phyloP scores from a whole-genome alignment of 2,888 invertebrate species.

The Thera britannica region DNA sequence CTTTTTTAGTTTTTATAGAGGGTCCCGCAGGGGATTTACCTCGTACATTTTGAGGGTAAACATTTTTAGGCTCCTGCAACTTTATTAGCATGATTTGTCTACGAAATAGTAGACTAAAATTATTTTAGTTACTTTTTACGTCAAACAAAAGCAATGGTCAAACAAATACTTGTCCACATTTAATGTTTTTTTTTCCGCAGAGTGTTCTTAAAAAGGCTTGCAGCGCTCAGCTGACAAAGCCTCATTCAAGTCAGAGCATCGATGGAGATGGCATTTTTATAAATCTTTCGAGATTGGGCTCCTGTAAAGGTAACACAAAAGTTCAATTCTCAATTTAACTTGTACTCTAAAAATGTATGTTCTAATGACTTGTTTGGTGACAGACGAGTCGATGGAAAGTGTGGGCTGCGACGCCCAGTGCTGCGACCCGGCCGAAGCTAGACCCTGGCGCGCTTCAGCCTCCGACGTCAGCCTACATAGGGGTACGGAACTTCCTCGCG shows the following conservation, averaged over 20 bases:
- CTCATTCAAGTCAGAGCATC: conserved; percentile 69
- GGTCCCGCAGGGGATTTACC: too few species aligned
- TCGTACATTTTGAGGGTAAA: too few species aligned
- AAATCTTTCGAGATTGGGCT: conserved; percentile 63
- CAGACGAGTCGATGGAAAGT: conserved; percentile 67
- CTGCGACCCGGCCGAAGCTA: conserved; percentile 45
- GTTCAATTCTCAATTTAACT: too few species aligned
- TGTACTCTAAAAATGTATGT: not conserved
- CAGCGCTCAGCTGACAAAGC: conserved; percentile 70
- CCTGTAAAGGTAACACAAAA: conserved; percentile 58
- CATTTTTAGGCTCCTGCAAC: too few species aligned
- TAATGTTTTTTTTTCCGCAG: conserved; percentile 44
- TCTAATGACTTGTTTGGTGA: not conserved
- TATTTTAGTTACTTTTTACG: too few species aligned
- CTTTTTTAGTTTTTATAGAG: too few species aligned
- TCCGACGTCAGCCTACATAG: conserved; percentile 61
- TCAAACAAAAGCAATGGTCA: too few species aligned
- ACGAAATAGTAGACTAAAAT: too few species aligned
- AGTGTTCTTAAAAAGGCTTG: conserved; percentile 70
- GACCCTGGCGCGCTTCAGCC: conserved; percentile 64
- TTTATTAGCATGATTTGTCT: too few species aligned
- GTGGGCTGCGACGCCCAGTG: conserved; percentile 58
- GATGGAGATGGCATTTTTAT: conserved; percentile 71
- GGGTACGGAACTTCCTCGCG: conserved; percentile 55
- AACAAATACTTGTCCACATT: too few species aligned